phyloP scores from a whole-genome alignment of 2,797 vertebrate genomes.

The Phoeniculus purpureus region DNA sequence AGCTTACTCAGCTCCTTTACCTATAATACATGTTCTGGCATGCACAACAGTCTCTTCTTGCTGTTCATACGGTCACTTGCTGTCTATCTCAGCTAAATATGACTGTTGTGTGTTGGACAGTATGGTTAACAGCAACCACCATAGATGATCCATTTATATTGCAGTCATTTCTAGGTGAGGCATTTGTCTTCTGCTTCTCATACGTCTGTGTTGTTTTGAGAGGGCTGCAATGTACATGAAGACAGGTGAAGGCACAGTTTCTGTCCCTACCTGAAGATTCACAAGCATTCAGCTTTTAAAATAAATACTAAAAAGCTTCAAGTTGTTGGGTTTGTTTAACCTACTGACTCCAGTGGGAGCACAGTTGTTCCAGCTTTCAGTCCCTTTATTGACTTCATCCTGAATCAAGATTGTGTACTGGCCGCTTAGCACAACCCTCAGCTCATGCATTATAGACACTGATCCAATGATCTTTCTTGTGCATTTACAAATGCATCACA shows the following conservation, averaged over 20 bases:
- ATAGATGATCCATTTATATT: not conserved
- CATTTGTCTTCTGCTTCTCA: not conserved
- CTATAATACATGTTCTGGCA: not conserved
- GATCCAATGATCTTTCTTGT: not conserved
- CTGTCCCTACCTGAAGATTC: not conserved
- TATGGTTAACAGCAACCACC: not conserved
- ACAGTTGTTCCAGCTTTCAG: not conserved
- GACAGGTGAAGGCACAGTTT: not conserved
- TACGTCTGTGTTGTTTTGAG: not conserved
- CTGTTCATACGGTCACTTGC: not conserved
- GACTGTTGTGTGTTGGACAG: not conserved
- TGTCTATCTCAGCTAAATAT: not conserved
- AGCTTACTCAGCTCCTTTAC: not conserved
- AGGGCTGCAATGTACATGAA: not conserved
- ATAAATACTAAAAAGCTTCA: not conserved
- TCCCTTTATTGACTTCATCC: not conserved
- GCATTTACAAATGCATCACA: constrained; percentile 17
- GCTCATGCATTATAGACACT: constrained; percentile 19
- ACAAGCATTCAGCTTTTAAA: not conserved
- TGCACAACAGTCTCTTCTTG: not conserved
- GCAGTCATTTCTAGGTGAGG: not conserved
- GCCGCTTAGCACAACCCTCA: not conserved
- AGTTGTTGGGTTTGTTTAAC: not conserved
- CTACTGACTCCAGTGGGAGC: not conserved
- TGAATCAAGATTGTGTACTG: not conserved